A percentile compares a stretch with the other conserved stretches of the same genome.
Evolutionary conservation across 2,888 invertebrate genomes (phyloP).

Genomic region (Drosophila siamana): DNA sequence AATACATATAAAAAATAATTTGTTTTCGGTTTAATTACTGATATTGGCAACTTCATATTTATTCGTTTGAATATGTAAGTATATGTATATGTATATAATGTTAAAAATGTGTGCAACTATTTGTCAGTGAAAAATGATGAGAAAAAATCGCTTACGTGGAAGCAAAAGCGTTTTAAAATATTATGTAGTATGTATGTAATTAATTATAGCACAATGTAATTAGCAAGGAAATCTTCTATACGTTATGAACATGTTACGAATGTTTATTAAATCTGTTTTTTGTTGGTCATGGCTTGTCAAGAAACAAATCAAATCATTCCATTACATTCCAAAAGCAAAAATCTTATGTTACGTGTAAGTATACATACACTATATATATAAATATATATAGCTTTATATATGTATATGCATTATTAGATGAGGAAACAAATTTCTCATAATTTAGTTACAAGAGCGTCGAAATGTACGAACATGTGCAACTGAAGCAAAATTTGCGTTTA

Average conservation of each 20-base stretch:
- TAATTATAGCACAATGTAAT: conserved; percentile 63
- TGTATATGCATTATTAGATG: conserved; percentile 29
- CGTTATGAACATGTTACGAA: conserved; percentile 55
- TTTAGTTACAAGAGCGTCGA: conserved; percentile 49
- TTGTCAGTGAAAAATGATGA: conserved; percentile 46
- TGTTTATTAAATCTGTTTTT: conserved; percentile 22
- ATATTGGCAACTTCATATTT: conserved; percentile 75
- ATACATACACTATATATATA: conserved; percentile 5
- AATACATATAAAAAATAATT: conserved; percentile 62
- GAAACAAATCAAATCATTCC: conserved; percentile 29
- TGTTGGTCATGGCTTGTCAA: conserved; percentile 29
- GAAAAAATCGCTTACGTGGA: conserved; percentile 47
- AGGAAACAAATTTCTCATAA: conserved; percentile 53
- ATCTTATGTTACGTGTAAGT: conserved; percentile 8
- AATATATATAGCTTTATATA: conserved; percentile 12
- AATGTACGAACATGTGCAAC: conserved; percentile 54
- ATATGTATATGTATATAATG: conserved; percentile 61
- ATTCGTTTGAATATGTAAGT: conserved; percentile 49
- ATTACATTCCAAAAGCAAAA: conserved; percentile 36
- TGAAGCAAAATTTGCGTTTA: conserved; percentile 57
- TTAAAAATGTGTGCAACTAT: conserved; percentile 58
- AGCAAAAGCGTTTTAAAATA: conserved; percentile 58
- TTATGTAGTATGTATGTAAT: conserved; percentile 36
- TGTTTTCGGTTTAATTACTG: conserved; percentile 68
- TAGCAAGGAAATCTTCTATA: conserved; percentile 40